These are phyloP conservation scores for Argyrosomus japonicus DNA, from an alignment of 2,113 vertebrate genomes.

Conservation along the genomic window DNA sequence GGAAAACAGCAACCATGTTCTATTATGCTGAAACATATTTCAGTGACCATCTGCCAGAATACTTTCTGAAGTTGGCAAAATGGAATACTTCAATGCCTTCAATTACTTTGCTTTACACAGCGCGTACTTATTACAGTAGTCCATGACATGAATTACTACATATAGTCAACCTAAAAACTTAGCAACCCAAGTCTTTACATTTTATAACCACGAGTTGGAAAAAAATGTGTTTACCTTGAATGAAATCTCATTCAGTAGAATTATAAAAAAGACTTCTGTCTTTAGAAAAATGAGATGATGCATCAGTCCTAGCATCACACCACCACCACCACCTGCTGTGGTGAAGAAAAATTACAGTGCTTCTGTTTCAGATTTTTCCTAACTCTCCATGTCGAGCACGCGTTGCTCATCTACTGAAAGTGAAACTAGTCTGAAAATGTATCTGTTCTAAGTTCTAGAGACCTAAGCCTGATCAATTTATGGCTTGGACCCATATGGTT, in stretches of 20 bases:
- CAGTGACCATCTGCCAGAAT: constrained; percentile 79
- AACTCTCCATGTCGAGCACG: constrained; percentile 39
- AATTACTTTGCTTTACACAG: constrained; percentile 81
- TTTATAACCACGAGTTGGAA: constrained; percentile 74
- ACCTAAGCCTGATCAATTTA: constrained; percentile 64
- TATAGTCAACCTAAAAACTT: constrained; percentile 72
- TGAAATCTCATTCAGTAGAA: constrained; percentile 77
- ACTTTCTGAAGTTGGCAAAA: constrained; percentile 75
- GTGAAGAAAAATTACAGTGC: constrained; percentile 80
- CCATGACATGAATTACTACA: constrained; percentile 86
- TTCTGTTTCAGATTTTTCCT: constrained; percentile 64
- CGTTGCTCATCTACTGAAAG: constrained; percentile 46
- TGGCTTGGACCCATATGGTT: constrained; percentile 77
- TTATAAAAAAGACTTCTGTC: constrained; percentile 68
- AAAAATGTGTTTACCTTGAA: constrained; percentile 75
- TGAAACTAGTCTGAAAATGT: constrained; percentile 51
- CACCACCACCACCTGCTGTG: constrained; percentile 78
- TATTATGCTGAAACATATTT: constrained; percentile 75
- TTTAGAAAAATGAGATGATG: constrained; percentile 74
- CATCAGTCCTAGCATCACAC: constrained; percentile 72
- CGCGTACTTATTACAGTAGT: constrained; percentile 87
- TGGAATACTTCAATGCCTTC: constrained; percentile 78
- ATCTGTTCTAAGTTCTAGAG: constrained; percentile 46
- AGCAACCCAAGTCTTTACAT: constrained; percentile 78
- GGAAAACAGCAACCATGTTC: constrained; percentile 79